Evolutionary conservation across 2,113 vertebrate genomes (phyloP).

Genomic region (Calidris pugnax): DNA sequence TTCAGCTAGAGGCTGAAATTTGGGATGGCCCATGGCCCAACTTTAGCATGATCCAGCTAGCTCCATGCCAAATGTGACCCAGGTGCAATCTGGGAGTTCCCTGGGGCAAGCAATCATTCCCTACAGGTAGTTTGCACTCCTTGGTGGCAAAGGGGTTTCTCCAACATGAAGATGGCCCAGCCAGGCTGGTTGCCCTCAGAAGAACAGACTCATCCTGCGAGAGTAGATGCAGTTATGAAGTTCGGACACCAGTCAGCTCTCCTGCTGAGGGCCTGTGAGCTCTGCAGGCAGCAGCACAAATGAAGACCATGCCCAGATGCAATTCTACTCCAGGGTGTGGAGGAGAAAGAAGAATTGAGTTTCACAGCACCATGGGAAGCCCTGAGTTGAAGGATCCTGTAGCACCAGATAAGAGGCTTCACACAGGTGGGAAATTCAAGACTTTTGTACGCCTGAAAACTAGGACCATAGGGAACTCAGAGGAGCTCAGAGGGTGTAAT

Average conservation of each 20-base stretch:
- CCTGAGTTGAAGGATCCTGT: neutral
- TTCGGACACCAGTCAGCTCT: neutral
- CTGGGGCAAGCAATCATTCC: neutral
- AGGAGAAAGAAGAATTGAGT: neutral
- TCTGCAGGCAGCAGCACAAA: neutral
- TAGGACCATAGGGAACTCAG: neutral
- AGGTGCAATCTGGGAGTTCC: neutral
- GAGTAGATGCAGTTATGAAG: neutral
- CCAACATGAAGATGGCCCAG: neutral
- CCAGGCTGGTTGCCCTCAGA: neutral
- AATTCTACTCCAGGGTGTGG: neutral
- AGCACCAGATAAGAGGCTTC: neutral
- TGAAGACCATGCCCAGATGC: neutral
- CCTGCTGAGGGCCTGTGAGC: neutral
- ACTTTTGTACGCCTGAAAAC: neutral
- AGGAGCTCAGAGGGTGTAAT: neutral
- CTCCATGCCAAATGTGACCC: neutral
- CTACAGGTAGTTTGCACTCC: neutral
- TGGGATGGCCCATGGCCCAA: neutral
- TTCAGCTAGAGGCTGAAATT: neutral
- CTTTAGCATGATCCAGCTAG: neutral
- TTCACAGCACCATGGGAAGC: neutral
- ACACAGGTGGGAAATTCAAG: neutral
- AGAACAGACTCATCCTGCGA: neutral
- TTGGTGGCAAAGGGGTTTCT: neutral